phyloP scores from a whole-genome alignment of 2,888 invertebrate genomes.

The Chalcosyrphus nemorum region DNA sequence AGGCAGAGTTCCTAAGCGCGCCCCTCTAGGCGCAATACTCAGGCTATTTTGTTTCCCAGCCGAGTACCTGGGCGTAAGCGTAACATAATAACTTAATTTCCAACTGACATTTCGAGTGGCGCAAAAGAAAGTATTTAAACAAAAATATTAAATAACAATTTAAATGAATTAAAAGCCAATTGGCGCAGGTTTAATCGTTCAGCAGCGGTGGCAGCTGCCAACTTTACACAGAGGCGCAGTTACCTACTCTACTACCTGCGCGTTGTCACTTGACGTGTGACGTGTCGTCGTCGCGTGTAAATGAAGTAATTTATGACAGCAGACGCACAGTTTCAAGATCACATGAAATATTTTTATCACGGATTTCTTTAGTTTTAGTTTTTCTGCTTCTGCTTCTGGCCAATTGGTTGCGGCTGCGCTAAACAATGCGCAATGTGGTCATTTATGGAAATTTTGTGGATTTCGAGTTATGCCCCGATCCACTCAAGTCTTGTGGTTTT shows the following conservation, averaged over 20 bases:
- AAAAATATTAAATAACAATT: conserved; percentile 27
- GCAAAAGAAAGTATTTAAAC: conserved; percentile 53
- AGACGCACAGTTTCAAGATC: conserved; percentile 63
- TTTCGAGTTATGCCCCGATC: conserved; percentile 7
- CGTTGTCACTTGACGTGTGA: background rate
- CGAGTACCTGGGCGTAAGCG: conserved; percentile 25
- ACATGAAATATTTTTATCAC: conserved; percentile 59
- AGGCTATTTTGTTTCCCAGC: conserved; percentile 12
- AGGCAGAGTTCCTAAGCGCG: conserved; percentile 8
- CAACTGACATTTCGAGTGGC: conserved; percentile 25
- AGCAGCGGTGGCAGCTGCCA: conserved; percentile 27
- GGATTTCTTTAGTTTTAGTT: conserved; percentile 34
- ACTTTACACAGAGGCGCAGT: background rate
- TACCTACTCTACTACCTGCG: no score
- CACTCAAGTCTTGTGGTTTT: background rate
- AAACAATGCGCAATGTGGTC: conserved; percentile 30
- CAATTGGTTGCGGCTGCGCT: conserved; percentile 3
- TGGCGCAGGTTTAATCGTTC: conserved; percentile 16
- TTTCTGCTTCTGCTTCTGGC: conserved; percentile 23
- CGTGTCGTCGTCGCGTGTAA: no score
- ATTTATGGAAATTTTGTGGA: conserved; percentile 30
- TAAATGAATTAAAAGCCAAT: conserved; percentile 25
- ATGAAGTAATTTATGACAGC: conserved; percentile 51
- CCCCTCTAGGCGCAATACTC: conserved; percentile 3
- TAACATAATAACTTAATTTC: conserved; percentile 30